Evolutionary conservation across 2,113 vertebrate genomes (phyloP), one percentile per base, ranked within the genome.

Genomic region (Cygnus buccinator): DNA sequence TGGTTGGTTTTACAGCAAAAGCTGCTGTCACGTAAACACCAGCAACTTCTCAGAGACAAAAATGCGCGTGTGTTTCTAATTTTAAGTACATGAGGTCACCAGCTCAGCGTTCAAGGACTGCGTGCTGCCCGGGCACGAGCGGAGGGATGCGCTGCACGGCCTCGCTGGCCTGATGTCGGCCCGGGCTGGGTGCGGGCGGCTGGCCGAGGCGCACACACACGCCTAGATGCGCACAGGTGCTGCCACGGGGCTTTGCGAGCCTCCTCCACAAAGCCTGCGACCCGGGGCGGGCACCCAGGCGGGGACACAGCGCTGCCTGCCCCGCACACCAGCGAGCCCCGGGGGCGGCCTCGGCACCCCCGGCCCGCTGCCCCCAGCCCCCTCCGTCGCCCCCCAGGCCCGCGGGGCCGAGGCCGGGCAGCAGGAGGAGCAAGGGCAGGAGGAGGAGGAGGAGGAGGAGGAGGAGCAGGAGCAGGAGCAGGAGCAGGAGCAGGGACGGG

Each of bases 21-120:
- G 43, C 48, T 76, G 80, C 79, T 54, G 79, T 67, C 66, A 18
- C n/a, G 26, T 84, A 97, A 93, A 87, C 70, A 85, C 54, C 22
- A 57, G 29, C 35, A 62, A 94, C 76, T 89, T 65, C 84, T 93
- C 70, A 75, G 87, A 94, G 84, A 66, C 54, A 78, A 95, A 92
- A 96, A 89, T 84, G 68, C 0, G 4, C 37, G 76, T 29, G 76
- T 65, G 66, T 74, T 87, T 95, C 90, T 89, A 91, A 96, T 96
- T 94, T 93, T 84, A 96, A 83, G 74, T 22, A 28, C 57, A 57
- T 88, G 93, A 94, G 88, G 86, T 94, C 88, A 94, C 15, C 20
- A 8, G 50, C 77, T n/a, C 62, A 88, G 76, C 20, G 83, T 55
- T 74, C 1, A 23, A 87, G 80, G 75, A 82, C 54, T 19, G 16